Evolutionary conservation across 2,113 vertebrate species (phyloP).

Genomic region (Thamnaconus septentrionalis): DNA sequence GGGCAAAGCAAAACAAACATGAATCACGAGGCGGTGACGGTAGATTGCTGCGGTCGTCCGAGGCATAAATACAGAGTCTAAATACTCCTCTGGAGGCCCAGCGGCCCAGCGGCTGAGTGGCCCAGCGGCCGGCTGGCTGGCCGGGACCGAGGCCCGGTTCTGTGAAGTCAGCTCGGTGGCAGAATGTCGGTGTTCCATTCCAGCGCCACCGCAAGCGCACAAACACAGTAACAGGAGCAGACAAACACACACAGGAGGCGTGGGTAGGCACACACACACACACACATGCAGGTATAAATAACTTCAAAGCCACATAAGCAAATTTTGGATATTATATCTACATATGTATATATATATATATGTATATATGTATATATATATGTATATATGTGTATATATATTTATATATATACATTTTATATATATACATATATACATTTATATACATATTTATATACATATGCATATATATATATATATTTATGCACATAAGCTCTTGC

Average conservation of each 20-base stretch:
- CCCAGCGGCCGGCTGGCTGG: too few relatives aligned
- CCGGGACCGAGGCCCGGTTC: conserved; percentile 53
- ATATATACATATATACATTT: too few relatives aligned
- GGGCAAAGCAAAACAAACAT: conserved; percentile 73
- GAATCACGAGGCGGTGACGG: conserved; percentile 69
- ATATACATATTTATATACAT: too few relatives aligned
- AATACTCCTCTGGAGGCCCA: conserved; percentile 66
- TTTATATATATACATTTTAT: too few relatives aligned
- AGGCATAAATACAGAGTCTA: conserved; percentile 71
- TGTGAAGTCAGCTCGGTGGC: conserved; percentile 69
- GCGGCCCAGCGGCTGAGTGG: conserved; percentile 37
- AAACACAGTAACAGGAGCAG: conserved; percentile 68
- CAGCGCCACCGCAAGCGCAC: conserved; percentile 66
- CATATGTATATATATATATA: too few relatives aligned
- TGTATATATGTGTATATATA: too few relatives aligned
- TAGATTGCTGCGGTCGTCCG: conserved; percentile 66
- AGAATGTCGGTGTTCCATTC: conserved; percentile 71
- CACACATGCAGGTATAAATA: conserved; percentile 65
- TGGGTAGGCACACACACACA: conserved; percentile 45
- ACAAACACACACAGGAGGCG: conserved; percentile 52
- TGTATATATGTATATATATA: too few relatives aligned
- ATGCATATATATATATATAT: not conserved
- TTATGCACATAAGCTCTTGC: conserved; percentile 32
- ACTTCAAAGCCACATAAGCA: conserved; percentile 66
- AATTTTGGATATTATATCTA: conserved; percentile 17